Evolutionary conservation across 1,140 invertebrate genomes (phyloP).

Genomic region (Drosophila equinoxialis): DNA sequence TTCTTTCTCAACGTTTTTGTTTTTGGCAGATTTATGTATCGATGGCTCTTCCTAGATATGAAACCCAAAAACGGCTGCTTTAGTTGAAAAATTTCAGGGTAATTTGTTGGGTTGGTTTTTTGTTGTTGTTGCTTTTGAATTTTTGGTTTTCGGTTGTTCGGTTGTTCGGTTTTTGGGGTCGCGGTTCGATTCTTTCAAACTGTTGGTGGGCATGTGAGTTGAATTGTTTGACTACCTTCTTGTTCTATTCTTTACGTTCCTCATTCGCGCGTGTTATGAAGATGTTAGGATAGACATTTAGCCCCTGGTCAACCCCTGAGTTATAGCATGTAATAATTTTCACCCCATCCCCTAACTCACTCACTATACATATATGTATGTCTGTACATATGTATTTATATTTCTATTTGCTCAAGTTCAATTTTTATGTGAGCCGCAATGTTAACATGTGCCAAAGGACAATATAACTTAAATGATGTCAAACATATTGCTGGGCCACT

Average conservation of each 20-base stretch:
- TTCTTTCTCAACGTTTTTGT: constrained; percentile 2
- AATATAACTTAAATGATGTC: constrained; percentile 43
- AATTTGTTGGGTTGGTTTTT: constrained; percentile 65
- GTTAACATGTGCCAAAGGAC: constrained; percentile 60
- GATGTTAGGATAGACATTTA: constrained; percentile 58
- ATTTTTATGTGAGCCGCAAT: constrained; percentile 42
- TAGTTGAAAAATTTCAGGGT: constrained; percentile 68
- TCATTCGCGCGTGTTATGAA: constrained; percentile 79
- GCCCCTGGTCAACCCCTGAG: constrained; percentile 42
- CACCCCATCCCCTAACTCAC: not conserved
- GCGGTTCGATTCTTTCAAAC: constrained; percentile 41
- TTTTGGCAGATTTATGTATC: constrained; percentile 73
- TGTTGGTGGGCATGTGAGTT: constrained; percentile 67
- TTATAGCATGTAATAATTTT: constrained; percentile 38
- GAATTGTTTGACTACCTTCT: constrained; percentile 8
- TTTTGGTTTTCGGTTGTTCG: constrained; percentile 11
- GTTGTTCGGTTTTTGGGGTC: constrained; percentile 25
- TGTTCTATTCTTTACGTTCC: constrained; percentile 18
- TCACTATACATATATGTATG: too few species aligned
- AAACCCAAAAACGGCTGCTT: constrained; percentile 26
- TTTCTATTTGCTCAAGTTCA: constrained; percentile 46
- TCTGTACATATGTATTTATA: not conserved
- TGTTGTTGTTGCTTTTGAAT: constrained; percentile 4
- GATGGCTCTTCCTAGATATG: constrained; percentile 54
- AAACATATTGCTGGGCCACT: constrained; percentile 48